Base-by-base conservation (phyloP, 1,140 invertebrate genomes). In the Aphelenchoides avenae region DNA sequence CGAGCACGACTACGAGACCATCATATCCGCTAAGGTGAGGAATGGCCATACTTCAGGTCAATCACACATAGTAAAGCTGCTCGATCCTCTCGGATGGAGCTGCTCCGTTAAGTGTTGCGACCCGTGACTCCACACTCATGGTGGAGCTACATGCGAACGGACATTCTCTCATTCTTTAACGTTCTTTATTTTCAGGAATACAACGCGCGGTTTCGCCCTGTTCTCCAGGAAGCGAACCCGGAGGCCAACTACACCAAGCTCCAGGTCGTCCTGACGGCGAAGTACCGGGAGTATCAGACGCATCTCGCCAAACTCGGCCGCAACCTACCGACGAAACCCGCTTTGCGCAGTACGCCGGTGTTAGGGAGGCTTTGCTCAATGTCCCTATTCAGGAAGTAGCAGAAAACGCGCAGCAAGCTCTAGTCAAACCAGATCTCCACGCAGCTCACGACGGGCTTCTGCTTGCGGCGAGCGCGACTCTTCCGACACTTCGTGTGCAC, bases 251-350 rank as follows among this genome's bases (percentile, higher is more conserved):
- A 30, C 15, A 34, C 61, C 7, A 68, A 65, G 9, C 11, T 64
- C 5, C 43, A 67, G n/a, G 33, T 34, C 3, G 44, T 65, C 13
- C 42, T 64, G 30, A 63, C 48, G 4, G 61, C 61, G 20, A 64
- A 64, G 36, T 64, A 64, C 34, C 50, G 40, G 27, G 65, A 64
- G 27, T 64, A 53, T 22, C 64, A 69, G 36, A 68, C 46, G 22
- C 26, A 30, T 37, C 22, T 66, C 13, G 33, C 3, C 2, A 56
- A 30, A 13, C 57, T 20, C 11, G 57, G 57, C 15, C 29, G 40
- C 9, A 20, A 40, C 37, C 24, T 50, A 15, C 36, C 48, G 3
- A 68, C 49, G 13, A 46, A 55, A 6, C 24, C 24, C 15, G 31
- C 29, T 4, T 40, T 31, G 9, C 53, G 46, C 24, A 37, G 15